phyloP scores from a whole-genome alignment of 2,888 invertebrate species.

The Ischnura elegans region DNA sequence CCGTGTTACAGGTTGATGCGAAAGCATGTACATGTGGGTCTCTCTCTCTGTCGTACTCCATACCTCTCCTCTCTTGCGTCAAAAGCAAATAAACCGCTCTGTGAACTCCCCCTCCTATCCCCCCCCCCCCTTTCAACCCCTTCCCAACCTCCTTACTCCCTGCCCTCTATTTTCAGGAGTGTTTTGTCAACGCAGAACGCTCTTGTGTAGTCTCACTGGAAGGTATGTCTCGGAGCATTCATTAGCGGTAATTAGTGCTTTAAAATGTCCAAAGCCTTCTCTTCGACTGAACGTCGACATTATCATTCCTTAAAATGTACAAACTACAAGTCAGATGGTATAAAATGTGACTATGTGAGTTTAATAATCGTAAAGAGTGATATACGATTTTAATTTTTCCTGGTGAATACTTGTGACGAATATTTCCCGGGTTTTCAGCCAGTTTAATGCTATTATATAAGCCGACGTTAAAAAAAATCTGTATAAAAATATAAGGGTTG shows the following conservation, averaged over 20 bases:
- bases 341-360: no score
- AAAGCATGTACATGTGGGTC: neutral
- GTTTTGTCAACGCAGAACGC: conserved; percentile 34
- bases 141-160: conserved; percentile 2
- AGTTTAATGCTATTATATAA: no score
- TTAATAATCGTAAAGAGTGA: no score
- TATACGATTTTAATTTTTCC: no score
- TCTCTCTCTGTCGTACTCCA: neutral
- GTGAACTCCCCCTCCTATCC: neutral
- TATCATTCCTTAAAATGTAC: neutral
- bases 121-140: neutral
- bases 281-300: neutral
- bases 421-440: no score
- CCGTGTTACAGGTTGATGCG: conserved; percentile 33
- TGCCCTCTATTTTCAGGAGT: conserved; percentile 13
- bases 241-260: conserved; percentile 26
- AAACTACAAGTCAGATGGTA: no score
- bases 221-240: neutral
- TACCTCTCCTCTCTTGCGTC: neutral
- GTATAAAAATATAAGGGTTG: no score
- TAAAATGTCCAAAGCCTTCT: neutral
- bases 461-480: no score
- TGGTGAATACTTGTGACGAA: no score
- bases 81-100: neutral
- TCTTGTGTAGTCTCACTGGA: neutral